Evolutionary conservation across 2,888 invertebrate genomes (phyloP).

Genomic region (Glaucopsyche alexis): DNA sequence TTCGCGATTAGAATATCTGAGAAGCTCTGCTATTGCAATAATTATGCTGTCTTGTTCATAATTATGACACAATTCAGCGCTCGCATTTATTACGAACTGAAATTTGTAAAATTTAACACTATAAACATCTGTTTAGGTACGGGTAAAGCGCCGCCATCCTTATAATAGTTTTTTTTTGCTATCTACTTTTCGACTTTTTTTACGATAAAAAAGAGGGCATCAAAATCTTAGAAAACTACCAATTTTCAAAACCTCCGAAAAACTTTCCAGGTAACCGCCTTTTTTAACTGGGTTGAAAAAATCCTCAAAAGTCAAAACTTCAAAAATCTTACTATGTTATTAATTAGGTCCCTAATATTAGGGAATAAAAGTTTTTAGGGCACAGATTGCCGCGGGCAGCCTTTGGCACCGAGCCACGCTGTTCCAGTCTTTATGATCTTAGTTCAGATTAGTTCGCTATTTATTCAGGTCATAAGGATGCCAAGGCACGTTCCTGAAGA

Average conservation of each 20-base stretch:
- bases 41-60: constrained; percentile 12
- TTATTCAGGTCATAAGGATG: constrained; percentile 30
- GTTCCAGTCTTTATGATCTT: constrained; percentile 35
- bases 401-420: constrained; percentile 35
- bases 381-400: constrained; percentile 24
- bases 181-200: too few relatives aligned
- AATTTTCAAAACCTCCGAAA: too few relatives aligned
- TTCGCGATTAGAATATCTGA: constrained; percentile 3
- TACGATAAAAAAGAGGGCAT: too few relatives aligned
- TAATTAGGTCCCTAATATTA: constrained; percentile 7
- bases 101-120: background rate
- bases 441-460: constrained; percentile 37
- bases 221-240: too few relatives aligned
- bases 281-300: too few relatives aligned
- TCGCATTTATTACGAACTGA: background rate
- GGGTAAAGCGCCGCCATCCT: too few relatives aligned
- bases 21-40: constrained; percentile 9
- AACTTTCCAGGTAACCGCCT: too few relatives aligned
- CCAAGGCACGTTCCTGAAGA: constrained; percentile 25
- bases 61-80: background rate
- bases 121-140: too few relatives aligned
- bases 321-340: background rate
- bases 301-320: too few relatives aligned
- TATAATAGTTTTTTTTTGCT: too few relatives aligned
- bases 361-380: constrained; percentile 22